Evolutionary conservation across 1,140 invertebrate genomes (phyloP).

Genomic region (Oncopodura yosiiana): DNA sequence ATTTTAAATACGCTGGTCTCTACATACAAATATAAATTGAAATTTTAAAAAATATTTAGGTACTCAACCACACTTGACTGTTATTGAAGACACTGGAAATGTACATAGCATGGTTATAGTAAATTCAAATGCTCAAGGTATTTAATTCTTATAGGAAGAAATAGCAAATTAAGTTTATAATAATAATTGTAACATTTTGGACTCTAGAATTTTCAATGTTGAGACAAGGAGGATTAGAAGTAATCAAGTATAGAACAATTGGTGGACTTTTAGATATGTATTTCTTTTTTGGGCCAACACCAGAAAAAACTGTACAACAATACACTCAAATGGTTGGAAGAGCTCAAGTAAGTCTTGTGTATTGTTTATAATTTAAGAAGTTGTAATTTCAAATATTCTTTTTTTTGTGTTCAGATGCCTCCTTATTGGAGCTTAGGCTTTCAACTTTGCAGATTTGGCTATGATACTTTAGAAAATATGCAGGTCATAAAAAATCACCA

Average conservation of each 20-base stretch:
- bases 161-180: neutral
- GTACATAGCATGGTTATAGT: constrained; percentile 25
- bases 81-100: constrained; percentile 39
- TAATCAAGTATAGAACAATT: constrained; percentile 33
- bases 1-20: neutral
- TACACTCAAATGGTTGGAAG: constrained; percentile 44
- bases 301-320: constrained; percentile 44
- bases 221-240: neutral
- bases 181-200: neutral
- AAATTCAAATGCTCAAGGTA: constrained; percentile 33
- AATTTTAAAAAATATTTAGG: constrained; percentile 30
- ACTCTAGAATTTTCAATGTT: neutral
- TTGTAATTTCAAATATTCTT: too few relatives aligned
- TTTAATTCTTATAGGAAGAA: neutral
- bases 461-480: constrained; percentile 39
- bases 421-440: constrained; percentile 43
- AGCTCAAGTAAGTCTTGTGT: too few relatives aligned
- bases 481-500: too few relatives aligned
- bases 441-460: constrained; percentile 41
- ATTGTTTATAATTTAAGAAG: too few relatives aligned
- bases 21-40: neutral
- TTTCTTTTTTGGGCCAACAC: constrained; percentile 39
- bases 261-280: constrained; percentile 42
- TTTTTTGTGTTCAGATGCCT: constrained; percentile 43
- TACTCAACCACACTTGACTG: constrained; percentile 47